These are phyloP conservation scores for Dryobota labecula DNA, from an alignment of 2,888 invertebrate genomes.

Conservation along the genomic window DNA sequence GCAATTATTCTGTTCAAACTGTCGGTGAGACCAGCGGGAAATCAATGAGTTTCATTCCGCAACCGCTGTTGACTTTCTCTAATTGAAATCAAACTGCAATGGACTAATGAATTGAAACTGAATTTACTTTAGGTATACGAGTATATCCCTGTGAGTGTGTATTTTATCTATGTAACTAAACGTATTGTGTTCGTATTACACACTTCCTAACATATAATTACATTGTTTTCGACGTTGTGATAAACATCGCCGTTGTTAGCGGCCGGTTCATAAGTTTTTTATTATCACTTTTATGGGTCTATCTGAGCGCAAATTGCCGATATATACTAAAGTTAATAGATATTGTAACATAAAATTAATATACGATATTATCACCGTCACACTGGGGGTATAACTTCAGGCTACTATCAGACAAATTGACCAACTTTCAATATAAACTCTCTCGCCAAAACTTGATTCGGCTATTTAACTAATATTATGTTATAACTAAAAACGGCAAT, in stretches of 20 bases:
- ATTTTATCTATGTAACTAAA: constrained; percentile 39
- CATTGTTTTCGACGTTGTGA: constrained; percentile 71
- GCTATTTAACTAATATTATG: constrained; percentile 20
- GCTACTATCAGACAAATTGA: constrained; percentile 46
- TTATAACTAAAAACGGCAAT: neutral
- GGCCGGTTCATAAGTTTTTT: constrained; percentile 66
- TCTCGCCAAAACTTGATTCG: constrained; percentile 20
- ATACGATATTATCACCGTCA: constrained; percentile 60
- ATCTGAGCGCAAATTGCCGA: constrained; percentile 72
- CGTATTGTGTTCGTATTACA: constrained; percentile 21
- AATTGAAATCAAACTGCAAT: constrained; percentile 85
- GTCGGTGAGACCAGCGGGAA: constrained; percentile 68
- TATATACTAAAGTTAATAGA: constrained; percentile 74
- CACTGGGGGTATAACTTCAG: constrained; percentile 53
- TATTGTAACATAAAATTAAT: constrained; percentile 69
- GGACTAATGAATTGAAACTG: constrained; percentile 76
- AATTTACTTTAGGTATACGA: constrained; percentile 69
- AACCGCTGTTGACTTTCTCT: constrained; percentile 82
- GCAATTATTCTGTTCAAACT: constrained; percentile 65
- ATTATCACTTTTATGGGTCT: constrained; percentile 72
- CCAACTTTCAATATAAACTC: constrained; percentile 61
- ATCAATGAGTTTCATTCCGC: constrained; percentile 76
- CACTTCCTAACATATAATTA: constrained; percentile 55
- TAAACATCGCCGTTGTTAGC: constrained; percentile 64
- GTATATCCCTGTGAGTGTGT: constrained; percentile 46